Conservation (phyloP, 2,797 vertebrate species). For the Nannoperca australis region DNA sequence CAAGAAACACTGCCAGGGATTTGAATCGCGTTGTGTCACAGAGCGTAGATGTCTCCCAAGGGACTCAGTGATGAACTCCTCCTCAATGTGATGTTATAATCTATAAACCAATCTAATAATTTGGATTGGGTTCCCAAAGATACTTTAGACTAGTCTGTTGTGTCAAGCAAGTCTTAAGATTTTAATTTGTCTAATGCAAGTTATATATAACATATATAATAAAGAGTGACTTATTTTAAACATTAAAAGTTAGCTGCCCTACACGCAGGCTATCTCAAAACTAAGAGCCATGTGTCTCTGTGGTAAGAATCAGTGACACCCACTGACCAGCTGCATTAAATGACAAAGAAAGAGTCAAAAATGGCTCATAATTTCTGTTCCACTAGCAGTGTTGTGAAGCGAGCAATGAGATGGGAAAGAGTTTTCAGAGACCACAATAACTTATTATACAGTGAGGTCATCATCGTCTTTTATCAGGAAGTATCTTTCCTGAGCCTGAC, state of each 20-base stretch:
- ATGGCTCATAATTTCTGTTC: background rate
- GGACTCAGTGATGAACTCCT: background rate
- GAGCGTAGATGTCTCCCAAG: background rate
- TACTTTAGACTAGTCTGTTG: background rate
- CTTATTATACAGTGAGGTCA: background rate
- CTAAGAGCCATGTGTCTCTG: background rate
- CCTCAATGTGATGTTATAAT: background rate
- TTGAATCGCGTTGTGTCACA: background rate
- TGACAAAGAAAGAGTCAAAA: background rate
- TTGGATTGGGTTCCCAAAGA: background rate
- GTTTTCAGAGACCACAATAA: background rate
- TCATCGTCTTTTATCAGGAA: too few species aligned
- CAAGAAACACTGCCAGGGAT: conserved; percentile 10
- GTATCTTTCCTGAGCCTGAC: too few species aligned
- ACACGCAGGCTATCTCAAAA: background rate
- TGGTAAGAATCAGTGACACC: background rate
- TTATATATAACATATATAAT: too few species aligned
- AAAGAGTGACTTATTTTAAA: background rate
- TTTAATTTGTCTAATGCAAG: background rate
- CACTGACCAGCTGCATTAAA: background rate
- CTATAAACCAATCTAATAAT: background rate
- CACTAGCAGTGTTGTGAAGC: background rate
- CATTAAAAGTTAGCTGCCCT: background rate
- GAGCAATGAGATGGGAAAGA: background rate
- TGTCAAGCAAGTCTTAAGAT: background rate